Base-by-base conservation (phyloP, 1,140 invertebrate genomes). In the Sycobia sp. region DNA sequence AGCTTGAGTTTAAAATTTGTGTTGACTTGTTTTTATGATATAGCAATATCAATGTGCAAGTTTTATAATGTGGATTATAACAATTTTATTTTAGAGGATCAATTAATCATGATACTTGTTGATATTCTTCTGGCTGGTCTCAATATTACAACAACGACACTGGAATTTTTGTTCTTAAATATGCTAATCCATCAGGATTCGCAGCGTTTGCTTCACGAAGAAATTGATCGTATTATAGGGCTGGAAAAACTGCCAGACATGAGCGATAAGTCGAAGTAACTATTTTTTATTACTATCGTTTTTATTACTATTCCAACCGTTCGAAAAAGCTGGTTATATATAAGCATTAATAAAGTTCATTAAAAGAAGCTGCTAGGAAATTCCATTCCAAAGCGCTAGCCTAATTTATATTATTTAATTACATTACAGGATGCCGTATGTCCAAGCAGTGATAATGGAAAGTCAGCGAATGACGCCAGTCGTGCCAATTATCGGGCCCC, bases 51-150 rank as follows among this genome's bases (percentile, higher is more conserved):
- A n/a, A n/a, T n/a, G n/a, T n/a, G n/a, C n/a, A n/a, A n/a, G n/a
- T n/a, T n/a, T n/a, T n/a, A n/a, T n/a, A n/a, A n/a, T n/a, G n/a
- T n/a, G n/a, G n/a, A n/a, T n/a, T n/a, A n/a, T n/a, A n/a, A n/a
- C 29, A 11, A 11, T 10, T 50, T 16, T 50, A 25, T 41, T 67
- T 49, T 49, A 88, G 90, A 89, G 43, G 86, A 88, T 7, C 89
- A 91, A 70, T 72, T 92, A 29, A 79, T 88, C 14, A 83, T 89
- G 69, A 83, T 90, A n/a, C 85, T 89, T 62, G 68, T 90, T 9
- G 90, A 91, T 71, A 77, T 91, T 3, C 87, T 92, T 53, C 86
- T 91, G 62, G 90, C 88, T 3, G 90, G 90, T 8, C 84, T 84
- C 0, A 84, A 86, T 59, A 94, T 91, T 0, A 94, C 91, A 0